Percentiles rank a stretch among this genome's conserved stretches.
phyloP scores from a whole-genome alignment of 2,797 vertebrate genomes.

The Sebastes iracundus region DNA sequence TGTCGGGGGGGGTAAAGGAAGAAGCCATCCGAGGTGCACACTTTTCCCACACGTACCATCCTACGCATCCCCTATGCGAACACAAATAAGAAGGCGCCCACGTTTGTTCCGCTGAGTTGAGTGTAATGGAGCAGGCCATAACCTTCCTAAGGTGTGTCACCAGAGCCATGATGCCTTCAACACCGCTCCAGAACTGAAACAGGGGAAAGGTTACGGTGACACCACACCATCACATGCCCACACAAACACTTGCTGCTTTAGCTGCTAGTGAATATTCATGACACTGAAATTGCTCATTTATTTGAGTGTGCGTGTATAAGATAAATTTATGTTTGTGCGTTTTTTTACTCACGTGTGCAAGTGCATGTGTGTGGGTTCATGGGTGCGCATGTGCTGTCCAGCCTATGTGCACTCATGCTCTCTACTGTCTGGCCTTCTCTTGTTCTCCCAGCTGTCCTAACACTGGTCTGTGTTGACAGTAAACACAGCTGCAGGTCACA shows the following conservation, averaged over 20 bases:
- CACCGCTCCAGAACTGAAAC: conserved; percentile 40
- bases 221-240: neutral
- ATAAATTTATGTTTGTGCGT: conserved; percentile 26
- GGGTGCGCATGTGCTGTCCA: conserved; percentile 38
- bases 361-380: neutral
- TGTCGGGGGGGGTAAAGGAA: neutral
- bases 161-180: conserved; percentile 61
- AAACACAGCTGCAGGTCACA: conserved; percentile 88
- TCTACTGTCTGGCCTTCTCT: conserved; percentile 79
- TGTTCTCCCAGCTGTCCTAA: conserved; percentile 87
- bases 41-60: conserved; percentile 33
- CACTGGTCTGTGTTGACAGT: conserved; percentile 85
- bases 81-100: conserved; percentile 36
- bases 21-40: conserved; percentile 13
- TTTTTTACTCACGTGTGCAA: conserved; percentile 29
- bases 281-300: conserved; percentile 8
- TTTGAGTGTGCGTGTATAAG: neutral
- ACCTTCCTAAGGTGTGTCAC: conserved; percentile 73
- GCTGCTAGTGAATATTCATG: conserved; percentile 19
- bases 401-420: conserved; percentile 58
- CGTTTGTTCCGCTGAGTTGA: conserved; percentile 37
- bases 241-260: neutral
- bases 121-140: conserved; percentile 59
- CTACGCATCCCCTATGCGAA: conserved; percentile 23
- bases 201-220: conserved; percentile 30